phyloP scores from a whole-genome alignment of 2,113 vertebrate species.

The Neotoma lepida region DNA sequence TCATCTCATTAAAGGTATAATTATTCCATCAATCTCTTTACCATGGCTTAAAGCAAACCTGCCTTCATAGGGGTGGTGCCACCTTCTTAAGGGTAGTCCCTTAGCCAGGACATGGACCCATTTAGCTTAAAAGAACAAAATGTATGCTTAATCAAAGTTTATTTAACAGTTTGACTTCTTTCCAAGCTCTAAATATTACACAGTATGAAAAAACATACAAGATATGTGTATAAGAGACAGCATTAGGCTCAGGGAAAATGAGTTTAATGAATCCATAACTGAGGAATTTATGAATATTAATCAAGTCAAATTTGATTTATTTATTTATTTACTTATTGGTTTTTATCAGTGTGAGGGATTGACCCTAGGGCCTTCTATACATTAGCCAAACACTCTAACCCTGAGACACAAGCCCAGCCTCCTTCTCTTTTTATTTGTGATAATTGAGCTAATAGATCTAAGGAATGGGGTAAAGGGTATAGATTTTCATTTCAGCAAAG shows the following conservation, averaged over 20 bases:
- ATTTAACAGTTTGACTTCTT: neutral
- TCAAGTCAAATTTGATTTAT: neutral
- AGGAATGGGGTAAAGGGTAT: neutral
- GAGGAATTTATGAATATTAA: neutral
- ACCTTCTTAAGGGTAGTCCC: neutral
- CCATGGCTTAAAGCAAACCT: neutral
- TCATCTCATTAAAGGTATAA: neutral
- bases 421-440: neutral
- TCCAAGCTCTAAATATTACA: neutral
- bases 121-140: neutral
- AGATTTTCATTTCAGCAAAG: neutral
- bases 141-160: neutral
- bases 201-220: neutral
- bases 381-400: neutral
- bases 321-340: neutral
- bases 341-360: neutral
- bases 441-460: neutral
- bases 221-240: no score
- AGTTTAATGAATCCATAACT: neutral
- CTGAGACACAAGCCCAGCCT: neutral
- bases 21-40: neutral
- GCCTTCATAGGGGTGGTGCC: neutral
- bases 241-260: neutral
- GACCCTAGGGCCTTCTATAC: neutral
- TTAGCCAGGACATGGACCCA: neutral